Evolutionary conservation across 1,140 invertebrate genomes (phyloP).

Genomic region (Rhopalosiphum maidis): DNA sequence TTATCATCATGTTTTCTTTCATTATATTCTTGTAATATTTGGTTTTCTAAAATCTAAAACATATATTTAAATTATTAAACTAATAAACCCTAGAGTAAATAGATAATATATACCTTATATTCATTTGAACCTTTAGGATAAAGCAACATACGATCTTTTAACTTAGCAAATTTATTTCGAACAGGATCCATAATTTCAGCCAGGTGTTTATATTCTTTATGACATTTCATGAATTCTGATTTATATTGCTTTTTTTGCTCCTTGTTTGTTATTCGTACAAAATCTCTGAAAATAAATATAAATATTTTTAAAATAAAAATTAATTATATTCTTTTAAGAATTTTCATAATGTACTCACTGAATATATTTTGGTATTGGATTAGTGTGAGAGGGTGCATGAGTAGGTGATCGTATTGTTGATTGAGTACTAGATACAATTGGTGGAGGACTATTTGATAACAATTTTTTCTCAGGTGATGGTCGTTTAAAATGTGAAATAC

Average conservation of each 20-base stretch:
- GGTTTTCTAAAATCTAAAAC: constrained; percentile 67
- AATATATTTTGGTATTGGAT: constrained; percentile 57
- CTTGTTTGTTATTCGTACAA: constrained; percentile 75
- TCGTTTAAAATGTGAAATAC: constrained; percentile 80
- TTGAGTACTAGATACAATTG: constrained; percentile 52
- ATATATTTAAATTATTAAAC: not conserved
- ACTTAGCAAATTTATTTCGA: constrained; percentile 75
- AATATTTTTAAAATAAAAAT: not conserved
- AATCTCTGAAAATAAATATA: constrained; percentile 70
- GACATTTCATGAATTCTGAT: constrained; percentile 84
- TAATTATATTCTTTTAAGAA: not conserved
- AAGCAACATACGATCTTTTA: constrained; percentile 70
- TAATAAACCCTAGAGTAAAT: not conserved
- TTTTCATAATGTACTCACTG: constrained; percentile 47
- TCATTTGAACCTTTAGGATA: constrained; percentile 65
- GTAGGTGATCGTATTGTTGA: constrained; percentile 8
- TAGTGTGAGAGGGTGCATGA: constrained; percentile 14
- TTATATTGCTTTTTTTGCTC: constrained; percentile 86
- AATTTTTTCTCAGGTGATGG: constrained; percentile 62
- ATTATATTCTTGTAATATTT: constrained; percentile 83
- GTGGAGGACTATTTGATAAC: constrained; percentile 25
- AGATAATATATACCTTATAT: constrained; percentile 65
- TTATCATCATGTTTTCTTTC: constrained; percentile 76
- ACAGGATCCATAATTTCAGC: constrained; percentile 79
- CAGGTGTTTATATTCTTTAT: constrained; percentile 80